These are phyloP conservation scores for Enteromius thamalakanensis DNA, from an alignment of 2,797 vertebrate species.

Conservation along the genomic window DNA sequence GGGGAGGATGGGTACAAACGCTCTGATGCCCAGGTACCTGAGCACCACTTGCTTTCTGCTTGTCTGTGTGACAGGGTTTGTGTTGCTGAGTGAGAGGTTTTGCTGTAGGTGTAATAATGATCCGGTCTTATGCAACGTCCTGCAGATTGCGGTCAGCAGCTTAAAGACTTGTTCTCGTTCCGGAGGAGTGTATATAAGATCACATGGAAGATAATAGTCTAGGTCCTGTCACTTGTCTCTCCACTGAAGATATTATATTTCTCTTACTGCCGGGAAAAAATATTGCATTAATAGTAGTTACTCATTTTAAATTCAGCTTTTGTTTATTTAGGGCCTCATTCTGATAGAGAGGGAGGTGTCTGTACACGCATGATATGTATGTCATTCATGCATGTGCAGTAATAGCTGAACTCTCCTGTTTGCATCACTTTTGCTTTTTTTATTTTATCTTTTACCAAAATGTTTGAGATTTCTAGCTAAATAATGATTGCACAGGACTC, in stretches of 20 bases:
- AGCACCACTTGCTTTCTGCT: neutral
- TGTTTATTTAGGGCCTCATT: neutral
- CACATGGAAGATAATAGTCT: neutral
- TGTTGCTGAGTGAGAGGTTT: neutral
- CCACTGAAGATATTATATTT: neutral
- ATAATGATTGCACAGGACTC: neutral
- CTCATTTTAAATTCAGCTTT: neutral
- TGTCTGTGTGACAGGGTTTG: neutral
- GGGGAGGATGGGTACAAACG: slow-evolving; percentile 62
- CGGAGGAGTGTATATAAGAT: neutral
- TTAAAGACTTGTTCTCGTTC: slow-evolving; percentile 2
- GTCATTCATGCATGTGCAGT: neutral
- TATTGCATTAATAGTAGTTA: neutral
- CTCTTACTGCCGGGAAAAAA: neutral
- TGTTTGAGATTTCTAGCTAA: neutral
- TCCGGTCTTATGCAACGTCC: neutral
- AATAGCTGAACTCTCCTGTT: neutral
- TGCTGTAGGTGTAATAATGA: neutral
- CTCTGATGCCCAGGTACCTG: slow-evolving; percentile 84
- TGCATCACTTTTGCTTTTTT: neutral
- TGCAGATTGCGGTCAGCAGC: neutral
- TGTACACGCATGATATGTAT: no score
- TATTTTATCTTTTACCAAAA: no score
- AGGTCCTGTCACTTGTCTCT: neutral
- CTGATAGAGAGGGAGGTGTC: neutral